phyloP scores from a whole-genome alignment of 2,113 vertebrate genomes.

The Sapayoa aenigma region DNA sequence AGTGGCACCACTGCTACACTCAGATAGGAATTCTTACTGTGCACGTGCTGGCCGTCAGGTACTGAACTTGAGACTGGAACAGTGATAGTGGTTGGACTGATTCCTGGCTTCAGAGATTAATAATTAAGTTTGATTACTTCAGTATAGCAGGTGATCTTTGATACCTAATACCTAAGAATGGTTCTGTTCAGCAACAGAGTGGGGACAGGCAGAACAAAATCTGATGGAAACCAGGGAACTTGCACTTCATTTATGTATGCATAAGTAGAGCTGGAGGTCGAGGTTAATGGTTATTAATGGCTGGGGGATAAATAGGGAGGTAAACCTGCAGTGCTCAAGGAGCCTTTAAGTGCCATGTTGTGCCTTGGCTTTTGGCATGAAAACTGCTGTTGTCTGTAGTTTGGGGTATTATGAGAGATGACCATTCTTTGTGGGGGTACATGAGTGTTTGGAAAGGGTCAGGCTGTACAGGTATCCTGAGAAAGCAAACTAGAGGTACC shows the following conservation, averaged over 20 bases:
- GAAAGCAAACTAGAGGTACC: not conserved
- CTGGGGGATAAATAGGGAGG: not conserved
- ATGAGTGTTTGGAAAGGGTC: not conserved
- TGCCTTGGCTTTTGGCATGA: not conserved
- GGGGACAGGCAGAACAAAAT: not conserved
- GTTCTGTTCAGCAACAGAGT: not conserved
- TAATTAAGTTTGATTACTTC: slow-evolving; percentile 2
- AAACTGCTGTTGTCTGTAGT: not conserved
- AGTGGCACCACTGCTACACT: not conserved
- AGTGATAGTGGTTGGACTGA: not conserved
- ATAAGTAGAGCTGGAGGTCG: not conserved
- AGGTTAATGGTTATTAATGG: not conserved
- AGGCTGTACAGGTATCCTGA: not conserved
- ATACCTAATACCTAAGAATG: not conserved
- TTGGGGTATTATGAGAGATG: not conserved
- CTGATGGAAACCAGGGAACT: not conserved
- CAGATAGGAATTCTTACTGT: not conserved
- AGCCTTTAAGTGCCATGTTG: not conserved
- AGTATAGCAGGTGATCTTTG: not conserved
- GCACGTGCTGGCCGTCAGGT: not conserved
- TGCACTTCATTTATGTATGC: not conserved
- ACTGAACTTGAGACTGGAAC: not conserved
- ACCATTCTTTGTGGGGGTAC: fast-evolving
- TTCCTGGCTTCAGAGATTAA: not conserved
- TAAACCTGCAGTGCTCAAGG: not conserved